Percentiles rank a stretch among this genome's conserved stretches.
Evolutionary conservation across 2,797 vertebrate genomes (phyloP).

Genomic region (Onychomys leucogaster): DNA sequence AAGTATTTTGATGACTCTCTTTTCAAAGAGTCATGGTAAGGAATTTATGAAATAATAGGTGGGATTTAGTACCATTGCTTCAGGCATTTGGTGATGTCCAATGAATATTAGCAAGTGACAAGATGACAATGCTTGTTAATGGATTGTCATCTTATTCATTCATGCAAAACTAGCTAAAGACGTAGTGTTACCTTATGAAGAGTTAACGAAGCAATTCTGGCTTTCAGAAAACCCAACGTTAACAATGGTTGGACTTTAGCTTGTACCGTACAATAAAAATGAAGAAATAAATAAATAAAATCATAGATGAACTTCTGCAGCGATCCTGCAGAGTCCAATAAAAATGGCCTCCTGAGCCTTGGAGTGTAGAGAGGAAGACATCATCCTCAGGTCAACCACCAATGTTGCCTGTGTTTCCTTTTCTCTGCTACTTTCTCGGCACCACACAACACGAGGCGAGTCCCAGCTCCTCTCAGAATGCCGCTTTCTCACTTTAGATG

Average conservation of each 20-base stretch:
- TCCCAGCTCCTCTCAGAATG: background rate
- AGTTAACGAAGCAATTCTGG: slow-evolving; percentile 14
- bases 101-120: background rate
- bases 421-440: background rate
- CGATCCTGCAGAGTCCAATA: background rate
- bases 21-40: background rate
- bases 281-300: background rate
- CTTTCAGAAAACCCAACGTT: slow-evolving; percentile 57
- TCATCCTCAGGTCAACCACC: background rate
- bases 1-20: background rate
- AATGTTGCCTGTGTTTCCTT: background rate
- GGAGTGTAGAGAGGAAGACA: background rate
- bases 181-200: background rate
- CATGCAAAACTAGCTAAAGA: background rate
- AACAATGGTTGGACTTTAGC: background rate
- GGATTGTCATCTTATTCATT: slow-evolving; percentile 23
- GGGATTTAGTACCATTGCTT: background rate
- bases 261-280: background rate
- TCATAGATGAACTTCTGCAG: background rate
- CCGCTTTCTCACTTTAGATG: background rate
- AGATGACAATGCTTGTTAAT: background rate
- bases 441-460: background rate
- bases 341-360: background rate
- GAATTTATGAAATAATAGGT: background rate
- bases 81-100: background rate